Percentiles rank a stretch among this genome's conserved stretches.
These are phyloP conservation scores for Melanophora roralis DNA, from an alignment of 2,888 invertebrate genomes.

Conservation along the genomic window DNA sequence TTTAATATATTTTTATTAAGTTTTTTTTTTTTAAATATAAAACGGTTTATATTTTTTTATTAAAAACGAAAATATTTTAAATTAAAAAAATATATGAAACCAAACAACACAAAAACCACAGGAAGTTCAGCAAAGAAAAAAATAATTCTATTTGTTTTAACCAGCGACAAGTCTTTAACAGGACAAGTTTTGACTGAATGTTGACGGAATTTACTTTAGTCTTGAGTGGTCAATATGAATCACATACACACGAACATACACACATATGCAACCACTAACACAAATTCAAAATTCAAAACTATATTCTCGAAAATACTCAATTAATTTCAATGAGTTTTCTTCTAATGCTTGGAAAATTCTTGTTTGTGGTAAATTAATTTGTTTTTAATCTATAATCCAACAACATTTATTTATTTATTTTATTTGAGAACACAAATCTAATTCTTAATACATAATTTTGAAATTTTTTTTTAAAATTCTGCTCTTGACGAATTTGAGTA, in stretches of 20 bases:
- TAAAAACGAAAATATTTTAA: constrained; percentile 8
- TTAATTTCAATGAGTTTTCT: not conserved
- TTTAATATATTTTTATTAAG: too few species aligned
- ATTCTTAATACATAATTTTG: too few species aligned
- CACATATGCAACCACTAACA: not conserved
- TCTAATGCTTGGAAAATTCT: not conserved
- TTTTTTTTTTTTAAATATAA: not conserved
- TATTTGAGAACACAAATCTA: not conserved
- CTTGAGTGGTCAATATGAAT: constrained; percentile 38
- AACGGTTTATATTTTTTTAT: not conserved
- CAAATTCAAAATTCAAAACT: not conserved
- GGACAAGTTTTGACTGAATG: constrained; percentile 61
- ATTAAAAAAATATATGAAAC: constrained; percentile 15
- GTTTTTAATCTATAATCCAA: not conserved
- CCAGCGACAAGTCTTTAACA: constrained; percentile 56
- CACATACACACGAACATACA: not conserved
- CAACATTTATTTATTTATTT: not conserved
- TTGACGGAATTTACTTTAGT: constrained; percentile 45
- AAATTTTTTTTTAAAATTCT: not conserved
- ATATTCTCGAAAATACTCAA: constrained; percentile 1
- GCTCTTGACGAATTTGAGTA: not conserved
- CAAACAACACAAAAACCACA: constrained; percentile 26
- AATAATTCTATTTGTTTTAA: constrained; percentile 45
- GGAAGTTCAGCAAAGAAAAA: constrained; percentile 39
- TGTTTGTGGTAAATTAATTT: not conserved